Evolutionary conservation across 2,888 invertebrate genomes (phyloP).

Genomic region (Yponomeuta plumbellus): DNA sequence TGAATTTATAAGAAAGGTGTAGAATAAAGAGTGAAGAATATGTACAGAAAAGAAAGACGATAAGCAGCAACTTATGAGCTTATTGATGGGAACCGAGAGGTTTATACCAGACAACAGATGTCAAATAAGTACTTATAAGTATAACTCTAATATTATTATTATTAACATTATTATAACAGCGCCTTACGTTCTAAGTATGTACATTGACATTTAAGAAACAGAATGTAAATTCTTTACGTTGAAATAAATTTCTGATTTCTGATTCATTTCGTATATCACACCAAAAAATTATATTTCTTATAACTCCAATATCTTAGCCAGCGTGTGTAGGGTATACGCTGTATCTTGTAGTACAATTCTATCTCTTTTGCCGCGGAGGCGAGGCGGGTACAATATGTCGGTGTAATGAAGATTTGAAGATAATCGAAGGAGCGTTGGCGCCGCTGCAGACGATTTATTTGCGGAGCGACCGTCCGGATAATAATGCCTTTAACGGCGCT

Average conservation of each 20-base stretch:
- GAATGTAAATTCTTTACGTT: too few relatives aligned
- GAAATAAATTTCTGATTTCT: too few relatives aligned
- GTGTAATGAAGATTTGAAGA: conserved; percentile 77
- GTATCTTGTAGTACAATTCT: too few relatives aligned
- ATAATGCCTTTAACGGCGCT: conserved; percentile 70
- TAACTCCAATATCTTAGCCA: background rate
- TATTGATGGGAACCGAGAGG: too few relatives aligned
- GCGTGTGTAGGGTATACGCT: background rate
- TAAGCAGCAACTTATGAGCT: background rate
- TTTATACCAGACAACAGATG: too few relatives aligned
- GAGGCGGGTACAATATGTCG: conserved; percentile 54
- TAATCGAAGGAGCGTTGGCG: conserved; percentile 65
- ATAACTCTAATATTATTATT: too few relatives aligned
- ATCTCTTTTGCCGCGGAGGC: conserved; percentile 18
- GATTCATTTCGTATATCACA: too few relatives aligned
- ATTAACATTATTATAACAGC: too few relatives aligned
- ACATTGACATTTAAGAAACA: too few relatives aligned
- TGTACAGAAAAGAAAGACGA: background rate
- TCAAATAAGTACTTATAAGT: too few relatives aligned
- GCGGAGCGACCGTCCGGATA: conserved; percentile 72
- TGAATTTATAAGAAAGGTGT: background rate
- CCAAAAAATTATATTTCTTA: too few relatives aligned
- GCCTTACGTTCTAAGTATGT: too few relatives aligned
- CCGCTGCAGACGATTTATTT: conserved; percentile 70
- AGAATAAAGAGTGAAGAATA: background rate